These are phyloP conservation scores for Crotophaga sulcirostris DNA, from an alignment of 2,113 vertebrate genomes.

Conservation along the genomic window DNA sequence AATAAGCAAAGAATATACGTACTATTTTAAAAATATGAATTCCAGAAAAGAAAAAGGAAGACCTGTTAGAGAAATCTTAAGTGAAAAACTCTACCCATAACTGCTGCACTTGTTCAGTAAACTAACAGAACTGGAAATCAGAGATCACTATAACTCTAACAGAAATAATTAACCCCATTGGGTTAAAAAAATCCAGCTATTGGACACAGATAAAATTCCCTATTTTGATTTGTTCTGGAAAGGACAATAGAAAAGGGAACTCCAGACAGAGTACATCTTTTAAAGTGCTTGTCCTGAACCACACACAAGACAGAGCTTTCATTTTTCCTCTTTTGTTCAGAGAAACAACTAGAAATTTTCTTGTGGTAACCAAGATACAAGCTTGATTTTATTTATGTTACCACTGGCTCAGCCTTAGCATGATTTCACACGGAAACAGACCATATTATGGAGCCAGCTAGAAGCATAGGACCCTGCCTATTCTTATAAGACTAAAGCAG, in stretches of 20 bases:
- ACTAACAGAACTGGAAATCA: not conserved
- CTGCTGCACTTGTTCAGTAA: not conserved
- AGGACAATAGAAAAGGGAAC: not conserved
- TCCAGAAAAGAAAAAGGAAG: not conserved
- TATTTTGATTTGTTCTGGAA: not conserved
- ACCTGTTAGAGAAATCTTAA: not conserved
- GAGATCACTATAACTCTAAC: not conserved
- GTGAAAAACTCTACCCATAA: not conserved
- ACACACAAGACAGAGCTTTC: not conserved
- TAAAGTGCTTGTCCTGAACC: not conserved
- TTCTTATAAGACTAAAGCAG: not conserved
- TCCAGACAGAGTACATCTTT: not conserved
- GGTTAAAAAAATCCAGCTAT: not conserved
- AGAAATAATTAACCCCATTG: not conserved
- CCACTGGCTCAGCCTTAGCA: conserved; percentile 9
- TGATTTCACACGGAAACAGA: conserved; percentile 39
- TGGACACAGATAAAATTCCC: not conserved
- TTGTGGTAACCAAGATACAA: conserved; percentile 49
- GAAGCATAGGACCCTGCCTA: not conserved
- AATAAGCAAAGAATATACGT: not conserved
- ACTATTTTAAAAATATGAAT: not conserved
- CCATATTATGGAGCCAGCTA: not conserved
- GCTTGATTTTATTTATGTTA: conserved; percentile 37
- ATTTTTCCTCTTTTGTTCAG: not conserved
- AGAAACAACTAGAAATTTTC: not conserved